Percentiles rank a stretch among this genome's conserved stretches.
Conservation (phyloP, 2,797 vertebrate species). For the Arctocebus calabarensis region DNA sequence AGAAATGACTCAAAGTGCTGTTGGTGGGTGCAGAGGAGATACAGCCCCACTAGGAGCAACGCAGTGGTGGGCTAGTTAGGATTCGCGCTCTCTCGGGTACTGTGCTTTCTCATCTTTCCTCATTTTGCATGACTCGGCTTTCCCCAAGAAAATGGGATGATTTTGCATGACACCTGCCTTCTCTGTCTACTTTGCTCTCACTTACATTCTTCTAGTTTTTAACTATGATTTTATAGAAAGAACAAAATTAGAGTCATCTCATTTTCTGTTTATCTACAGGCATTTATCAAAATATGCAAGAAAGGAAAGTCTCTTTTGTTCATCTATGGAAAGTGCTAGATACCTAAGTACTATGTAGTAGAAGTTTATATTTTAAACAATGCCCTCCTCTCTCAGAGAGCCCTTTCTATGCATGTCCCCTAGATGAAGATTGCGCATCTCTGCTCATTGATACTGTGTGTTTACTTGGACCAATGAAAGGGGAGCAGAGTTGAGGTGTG, state of each 20-base stretch:
- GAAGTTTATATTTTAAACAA: background rate
- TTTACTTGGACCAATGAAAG: background rate
- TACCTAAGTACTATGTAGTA: background rate
- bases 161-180: background rate
- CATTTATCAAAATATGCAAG: constrained; percentile 33
- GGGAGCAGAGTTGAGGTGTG: background rate
- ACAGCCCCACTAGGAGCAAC: fast-evolving
- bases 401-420: background rate
- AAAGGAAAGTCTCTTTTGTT: constrained; percentile 2
- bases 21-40: background rate
- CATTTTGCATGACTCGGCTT: background rate
- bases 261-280: constrained; percentile 4
- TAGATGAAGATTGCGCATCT: background rate
- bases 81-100: background rate
- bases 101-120: background rate
- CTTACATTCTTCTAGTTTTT: constrained; percentile 1
- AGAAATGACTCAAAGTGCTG: background rate
- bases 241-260: background rate
- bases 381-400: background rate
- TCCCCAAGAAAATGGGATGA: too few species aligned
- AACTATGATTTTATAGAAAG: constrained; percentile 56
- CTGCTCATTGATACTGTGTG: background rate
- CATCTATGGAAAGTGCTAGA: background rate
- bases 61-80: fast-evolving
- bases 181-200: constrained; percentile 25